Conservation (phyloP, 2,888 invertebrate species). For the Diplazon laetatorius region DNA sequence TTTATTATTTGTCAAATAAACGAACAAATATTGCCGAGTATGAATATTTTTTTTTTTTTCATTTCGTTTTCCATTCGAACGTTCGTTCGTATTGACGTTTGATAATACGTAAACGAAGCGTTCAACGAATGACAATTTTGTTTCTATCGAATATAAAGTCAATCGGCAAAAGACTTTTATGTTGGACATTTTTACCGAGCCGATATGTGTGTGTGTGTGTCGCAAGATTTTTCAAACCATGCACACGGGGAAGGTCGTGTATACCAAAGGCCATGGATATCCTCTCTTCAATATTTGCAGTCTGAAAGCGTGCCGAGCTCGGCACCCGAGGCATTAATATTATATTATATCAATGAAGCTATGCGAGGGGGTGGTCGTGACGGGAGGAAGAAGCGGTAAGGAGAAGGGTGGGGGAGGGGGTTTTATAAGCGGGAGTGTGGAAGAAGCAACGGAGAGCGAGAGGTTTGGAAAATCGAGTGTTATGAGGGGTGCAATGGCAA, state of each 20-base stretch:
- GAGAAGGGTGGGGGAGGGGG: constrained; percentile 30
- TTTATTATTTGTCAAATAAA: not conserved
- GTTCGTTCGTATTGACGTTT: not conserved
- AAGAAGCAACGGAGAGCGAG: constrained; percentile 20
- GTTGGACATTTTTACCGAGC: not conserved
- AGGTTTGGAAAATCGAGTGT: constrained; percentile 67
- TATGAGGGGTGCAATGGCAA: constrained; percentile 68
- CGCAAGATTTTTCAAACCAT: not conserved
- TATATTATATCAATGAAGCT: constrained; percentile 76
- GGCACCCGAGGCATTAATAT: constrained; percentile 79
- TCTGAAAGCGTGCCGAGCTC: constrained; percentile 74
- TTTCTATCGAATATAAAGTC: not conserved
- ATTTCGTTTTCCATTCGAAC: not conserved
- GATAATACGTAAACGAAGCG: not conserved
- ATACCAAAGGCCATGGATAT: constrained; percentile 35
- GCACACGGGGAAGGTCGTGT: not conserved
- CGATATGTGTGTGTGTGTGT: no score
- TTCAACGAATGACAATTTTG: not conserved
- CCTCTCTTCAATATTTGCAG: constrained; percentile 71
- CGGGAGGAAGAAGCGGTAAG: no score
- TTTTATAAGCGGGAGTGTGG: constrained; percentile 26
- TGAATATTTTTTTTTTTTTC: not conserved
- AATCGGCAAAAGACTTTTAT: not conserved
- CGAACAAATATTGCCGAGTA: not conserved
- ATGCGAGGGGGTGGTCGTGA: constrained; percentile 35